Evolutionary conservation across 2,113 vertebrate species (phyloP).

Genomic region (Sakesphorus luctuosus): DNA sequence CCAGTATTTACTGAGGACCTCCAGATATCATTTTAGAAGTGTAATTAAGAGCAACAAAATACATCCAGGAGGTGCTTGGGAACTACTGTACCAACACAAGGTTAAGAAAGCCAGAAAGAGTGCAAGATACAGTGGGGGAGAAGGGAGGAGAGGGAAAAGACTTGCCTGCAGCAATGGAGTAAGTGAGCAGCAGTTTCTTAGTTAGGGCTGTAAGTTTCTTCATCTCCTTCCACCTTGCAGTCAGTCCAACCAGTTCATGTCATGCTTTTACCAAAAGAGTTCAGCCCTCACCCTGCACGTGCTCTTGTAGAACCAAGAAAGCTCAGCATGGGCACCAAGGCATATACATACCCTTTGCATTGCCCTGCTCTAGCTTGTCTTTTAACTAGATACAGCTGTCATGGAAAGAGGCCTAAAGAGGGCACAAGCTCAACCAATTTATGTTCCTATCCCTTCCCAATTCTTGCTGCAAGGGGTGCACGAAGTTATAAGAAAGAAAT

Average conservation of each 20-base stretch:
- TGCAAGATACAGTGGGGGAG: background rate
- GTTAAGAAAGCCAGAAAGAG: background rate
- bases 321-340: background rate
- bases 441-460: background rate
- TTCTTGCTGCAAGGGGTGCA: background rate
- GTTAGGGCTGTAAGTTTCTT: background rate
- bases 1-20: background rate
- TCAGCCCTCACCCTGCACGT: background rate
- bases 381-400: background rate
- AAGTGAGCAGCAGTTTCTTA: background rate
- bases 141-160: background rate
- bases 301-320: background rate
- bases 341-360: background rate
- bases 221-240: background rate
- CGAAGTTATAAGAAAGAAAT: background rate
- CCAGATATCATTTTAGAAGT: background rate
- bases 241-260: background rate
- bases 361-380: background rate
- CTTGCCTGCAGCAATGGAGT: background rate
- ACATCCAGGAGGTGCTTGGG: background rate
- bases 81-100: background rate
- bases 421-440: background rate
- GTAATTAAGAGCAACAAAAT: constrained; percentile 1
- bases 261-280: background rate
- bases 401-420: fast-evolving